These are phyloP conservation scores for Synanthedon myopaeformis DNA, from an alignment of 2,888 invertebrate genomes.

Conservation along the genomic window DNA sequence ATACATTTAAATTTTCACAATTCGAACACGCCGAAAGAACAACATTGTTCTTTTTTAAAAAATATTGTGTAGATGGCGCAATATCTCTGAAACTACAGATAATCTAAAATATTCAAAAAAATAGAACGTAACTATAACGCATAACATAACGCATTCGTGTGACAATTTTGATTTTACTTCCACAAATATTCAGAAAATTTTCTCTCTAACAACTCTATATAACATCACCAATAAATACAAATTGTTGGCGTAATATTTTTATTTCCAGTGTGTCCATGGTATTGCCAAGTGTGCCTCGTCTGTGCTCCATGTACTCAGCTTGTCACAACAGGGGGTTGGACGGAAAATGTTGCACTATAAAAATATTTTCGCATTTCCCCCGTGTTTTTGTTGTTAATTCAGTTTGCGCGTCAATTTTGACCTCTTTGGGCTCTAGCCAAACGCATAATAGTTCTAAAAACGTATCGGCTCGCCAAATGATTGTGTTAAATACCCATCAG, in stretches of 20 bases:
- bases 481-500: too few relatives aligned
- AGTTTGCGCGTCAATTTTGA: conserved; percentile 34
- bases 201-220: conserved; percentile 13
- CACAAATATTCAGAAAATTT: too few relatives aligned
- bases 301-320: conserved; percentile 23
- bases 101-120: too few relatives aligned
- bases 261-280: conserved; percentile 33
- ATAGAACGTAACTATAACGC: too few relatives aligned
- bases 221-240: conserved; percentile 20
- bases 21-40: too few relatives aligned
- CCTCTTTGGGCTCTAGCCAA: conserved; percentile 26
- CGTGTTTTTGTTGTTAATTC: conserved; percentile 19
- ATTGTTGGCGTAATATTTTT: conserved; percentile 31
- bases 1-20: too few relatives aligned
- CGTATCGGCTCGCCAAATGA: too few relatives aligned
- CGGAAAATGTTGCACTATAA: conserved; percentile 30
- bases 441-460: neutral
- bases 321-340: conserved; percentile 16
- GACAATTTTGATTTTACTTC: too few relatives aligned
- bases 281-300: conserved; percentile 42
- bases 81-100: too few relatives aligned
- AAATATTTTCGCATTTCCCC: conserved; percentile 25
- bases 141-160: too few relatives aligned
- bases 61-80: too few relatives aligned
- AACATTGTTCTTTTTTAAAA: too few relatives aligned